phyloP scores from a whole-genome alignment of 2,888 invertebrate species.

The Mythimna vitellina region DNA sequence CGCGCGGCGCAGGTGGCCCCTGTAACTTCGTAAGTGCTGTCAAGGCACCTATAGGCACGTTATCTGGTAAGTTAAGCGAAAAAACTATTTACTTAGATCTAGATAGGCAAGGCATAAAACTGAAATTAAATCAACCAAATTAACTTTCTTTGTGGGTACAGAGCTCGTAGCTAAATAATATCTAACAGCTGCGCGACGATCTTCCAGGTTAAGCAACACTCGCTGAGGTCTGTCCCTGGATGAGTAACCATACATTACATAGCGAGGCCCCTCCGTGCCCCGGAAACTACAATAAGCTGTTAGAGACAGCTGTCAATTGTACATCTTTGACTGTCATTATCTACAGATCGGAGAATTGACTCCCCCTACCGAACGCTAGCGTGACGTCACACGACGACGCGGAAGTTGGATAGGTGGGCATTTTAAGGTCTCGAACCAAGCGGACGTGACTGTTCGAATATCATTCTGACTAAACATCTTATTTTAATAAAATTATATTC shows the following conservation, averaged over 20 bases:
- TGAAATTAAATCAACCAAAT: background rate
- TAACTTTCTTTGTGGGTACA: background rate
- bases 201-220: background rate
- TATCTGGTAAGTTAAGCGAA: background rate
- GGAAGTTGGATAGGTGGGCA: no score
- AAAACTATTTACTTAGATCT: no score
- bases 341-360: no score
- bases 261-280: background rate
- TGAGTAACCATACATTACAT: background rate
- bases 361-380: no score
- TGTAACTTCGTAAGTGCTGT: slow-evolving; percentile 1
- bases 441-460: no score
- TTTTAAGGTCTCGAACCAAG: no score
- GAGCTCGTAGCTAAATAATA: background rate
- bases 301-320: background rate
- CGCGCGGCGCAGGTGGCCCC: slow-evolving; percentile 46
- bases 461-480: no score
- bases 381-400: no score
- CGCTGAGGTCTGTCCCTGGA: background rate
- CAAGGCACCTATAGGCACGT: background rate
- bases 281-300: background rate
- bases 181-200: background rate
- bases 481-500: no score
- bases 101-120: no score
- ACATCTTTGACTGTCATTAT: background rate